phyloP scores from a whole-genome alignment of 2,797 vertebrate genomes.

The Leptatherina wallacei region DNA sequence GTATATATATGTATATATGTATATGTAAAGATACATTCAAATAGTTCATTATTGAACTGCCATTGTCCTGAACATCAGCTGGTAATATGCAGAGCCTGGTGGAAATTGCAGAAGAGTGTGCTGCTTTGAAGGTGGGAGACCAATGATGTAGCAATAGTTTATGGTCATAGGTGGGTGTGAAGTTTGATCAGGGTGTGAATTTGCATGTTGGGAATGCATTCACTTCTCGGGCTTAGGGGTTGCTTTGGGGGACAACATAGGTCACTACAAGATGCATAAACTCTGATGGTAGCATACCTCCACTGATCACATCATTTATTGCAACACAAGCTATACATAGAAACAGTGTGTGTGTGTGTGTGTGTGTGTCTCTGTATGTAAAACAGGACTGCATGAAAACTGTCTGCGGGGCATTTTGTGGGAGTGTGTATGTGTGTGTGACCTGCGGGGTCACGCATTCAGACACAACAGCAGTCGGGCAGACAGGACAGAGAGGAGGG shows the following conservation, averaged over 20 bases:
- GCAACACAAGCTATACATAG: slow-evolving; percentile 59
- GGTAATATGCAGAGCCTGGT: slow-evolving; percentile 4
- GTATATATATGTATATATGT: too few species aligned
- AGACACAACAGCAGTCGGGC: slow-evolving; percentile 83
- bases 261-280: slow-evolving; percentile 62
- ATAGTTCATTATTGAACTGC: background rate
- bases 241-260: slow-evolving; percentile 30
- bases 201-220: slow-evolving; percentile 51
- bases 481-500: slow-evolving; percentile 61
- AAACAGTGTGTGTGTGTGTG: slow-evolving; percentile 30
- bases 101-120: slow-evolving; percentile 43
- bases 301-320: slow-evolving; percentile 60
- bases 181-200: slow-evolving; percentile 33
- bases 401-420: slow-evolving; percentile 55
- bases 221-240: slow-evolving; percentile 40
- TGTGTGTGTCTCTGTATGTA: slow-evolving; percentile 6
- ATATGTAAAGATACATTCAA: too few species aligned
- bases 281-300: slow-evolving; percentile 44
- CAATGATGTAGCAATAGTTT: slow-evolving; percentile 48
- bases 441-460: slow-evolving; percentile 74
- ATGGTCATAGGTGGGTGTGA: slow-evolving; percentile 64
- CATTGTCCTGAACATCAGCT: slow-evolving; percentile 5
- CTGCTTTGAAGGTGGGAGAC: slow-evolving; percentile 27
- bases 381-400: slow-evolving; percentile 46
- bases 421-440: slow-evolving; percentile 64